phyloP scores from a whole-genome alignment of 2,797 vertebrate genomes.

The Pygocentrus nattereri region DNA sequence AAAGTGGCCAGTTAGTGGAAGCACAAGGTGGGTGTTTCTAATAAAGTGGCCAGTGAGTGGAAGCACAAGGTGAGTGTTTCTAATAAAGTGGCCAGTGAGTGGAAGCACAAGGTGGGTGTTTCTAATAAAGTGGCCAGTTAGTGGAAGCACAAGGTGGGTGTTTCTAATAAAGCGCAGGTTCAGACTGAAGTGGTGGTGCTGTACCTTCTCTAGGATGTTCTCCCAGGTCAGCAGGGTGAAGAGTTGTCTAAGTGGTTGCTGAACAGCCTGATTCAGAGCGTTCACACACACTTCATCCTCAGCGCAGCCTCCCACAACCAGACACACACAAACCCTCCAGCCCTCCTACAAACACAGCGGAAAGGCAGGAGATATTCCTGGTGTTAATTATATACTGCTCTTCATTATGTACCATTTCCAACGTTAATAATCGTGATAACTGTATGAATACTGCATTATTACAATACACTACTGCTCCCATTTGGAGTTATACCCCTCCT shows the following conservation, averaged over 20 bases:
- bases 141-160: background rate
- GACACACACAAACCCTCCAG: slow-evolving; percentile 83
- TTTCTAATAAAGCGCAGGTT: background rate
- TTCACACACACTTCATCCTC: slow-evolving; percentile 81
- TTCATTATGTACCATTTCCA: too few relatives aligned
- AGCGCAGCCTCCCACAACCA: slow-evolving; percentile 76
- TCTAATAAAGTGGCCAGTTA: background rate
- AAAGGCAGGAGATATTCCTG: too few relatives aligned
- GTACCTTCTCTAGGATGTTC: slow-evolving; percentile 82
- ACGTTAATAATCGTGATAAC: too few relatives aligned
- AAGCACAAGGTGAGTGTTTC: background rate
- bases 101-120: background rate
- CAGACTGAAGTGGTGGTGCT: too few relatives aligned
- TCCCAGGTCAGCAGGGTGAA: slow-evolving; percentile 83
- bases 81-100: background rate
- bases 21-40: background rate
- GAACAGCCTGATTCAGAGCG: slow-evolving; percentile 78
- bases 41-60: background rate
- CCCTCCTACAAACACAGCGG: slow-evolving; percentile 67
- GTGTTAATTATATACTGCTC: too few relatives aligned
- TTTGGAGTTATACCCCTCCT: too few relatives aligned
- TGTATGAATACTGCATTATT: too few relatives aligned
- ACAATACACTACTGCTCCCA: too few relatives aligned
- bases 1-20: background rate
- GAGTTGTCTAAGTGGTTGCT: slow-evolving; percentile 80